A percentile compares a stretch with the other conserved stretches of the same genome.
phyloP scores from a whole-genome alignment of 2,888 invertebrate genomes.

The Eumacrocentrus americanus region DNA sequence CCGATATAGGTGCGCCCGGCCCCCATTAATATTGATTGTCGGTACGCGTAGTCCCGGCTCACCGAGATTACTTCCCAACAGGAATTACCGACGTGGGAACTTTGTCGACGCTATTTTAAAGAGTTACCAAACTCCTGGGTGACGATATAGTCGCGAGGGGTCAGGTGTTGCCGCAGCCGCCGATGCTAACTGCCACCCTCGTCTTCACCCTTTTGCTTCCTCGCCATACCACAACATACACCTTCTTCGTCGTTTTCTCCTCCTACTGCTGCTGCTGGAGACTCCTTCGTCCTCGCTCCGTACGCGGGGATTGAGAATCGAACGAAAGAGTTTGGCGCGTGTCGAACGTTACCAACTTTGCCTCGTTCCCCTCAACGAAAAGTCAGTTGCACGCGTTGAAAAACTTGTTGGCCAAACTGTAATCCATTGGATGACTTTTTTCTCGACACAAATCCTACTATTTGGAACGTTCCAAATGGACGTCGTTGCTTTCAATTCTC shows the following conservation, averaged over 20 bases:
- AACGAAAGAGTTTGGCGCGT: slow-evolving; percentile 30
- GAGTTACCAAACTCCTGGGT: slow-evolving; percentile 29
- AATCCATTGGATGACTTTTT: slow-evolving; percentile 26
- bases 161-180: slow-evolving; percentile 22
- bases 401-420: slow-evolving; percentile 28
- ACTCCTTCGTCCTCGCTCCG: slow-evolving; percentile 4
- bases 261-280: neutral
- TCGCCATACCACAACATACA: slow-evolving; percentile 11
- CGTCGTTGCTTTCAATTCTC: neutral
- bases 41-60: slow-evolving; percentile 21
- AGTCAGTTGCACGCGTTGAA: slow-evolving; percentile 25
- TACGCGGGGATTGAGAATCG: slow-evolving; percentile 12
- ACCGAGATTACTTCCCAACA: slow-evolving; percentile 31
- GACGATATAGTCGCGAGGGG: slow-evolving; percentile 25
- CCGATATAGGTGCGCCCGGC: slow-evolving; percentile 24
- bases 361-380: slow-evolving; percentile 8
- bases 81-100: slow-evolving; percentile 31
- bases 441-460: neutral
- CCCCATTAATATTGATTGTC: slow-evolving; percentile 30
- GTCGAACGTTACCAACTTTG: slow-evolving; percentile 28
- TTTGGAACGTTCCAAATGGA: neutral
- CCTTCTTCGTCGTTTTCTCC: slow-evolving; percentile 7
- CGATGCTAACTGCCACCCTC: slow-evolving; percentile 26
- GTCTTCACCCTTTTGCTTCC: neutral
- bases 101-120: slow-evolving; percentile 33